Conservation (phyloP, 2,113 vertebrate species). For the Pedetes capensis region DNA sequence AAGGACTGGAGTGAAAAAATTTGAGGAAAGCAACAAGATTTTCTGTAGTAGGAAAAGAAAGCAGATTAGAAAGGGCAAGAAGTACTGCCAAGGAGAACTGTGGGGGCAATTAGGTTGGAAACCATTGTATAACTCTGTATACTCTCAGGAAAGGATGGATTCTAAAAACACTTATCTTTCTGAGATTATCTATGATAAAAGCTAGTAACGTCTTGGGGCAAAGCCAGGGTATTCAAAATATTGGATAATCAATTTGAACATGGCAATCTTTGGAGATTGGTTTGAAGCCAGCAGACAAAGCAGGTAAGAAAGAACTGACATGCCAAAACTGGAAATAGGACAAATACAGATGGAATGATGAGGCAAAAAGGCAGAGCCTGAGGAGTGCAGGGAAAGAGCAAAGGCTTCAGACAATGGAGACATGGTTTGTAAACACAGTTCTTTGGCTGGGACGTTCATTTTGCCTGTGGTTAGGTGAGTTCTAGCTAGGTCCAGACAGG, state of each 20-base stretch:
- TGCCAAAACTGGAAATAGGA: background rate
- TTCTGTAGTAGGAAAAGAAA: background rate
- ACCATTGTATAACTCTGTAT: background rate
- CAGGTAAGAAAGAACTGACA: background rate
- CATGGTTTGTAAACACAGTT: background rate
- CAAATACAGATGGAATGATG: constrained; percentile 24
- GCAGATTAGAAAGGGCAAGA: background rate
- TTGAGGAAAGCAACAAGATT: background rate
- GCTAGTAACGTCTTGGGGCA: background rate
- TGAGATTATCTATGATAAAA: background rate
- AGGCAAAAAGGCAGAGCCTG: background rate
- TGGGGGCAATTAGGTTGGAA: background rate
- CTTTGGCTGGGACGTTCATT: background rate
- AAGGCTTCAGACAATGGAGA: background rate
- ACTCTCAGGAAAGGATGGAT: background rate
- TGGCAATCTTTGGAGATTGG: background rate
- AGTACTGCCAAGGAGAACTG: background rate
- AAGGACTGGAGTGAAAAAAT: background rate
- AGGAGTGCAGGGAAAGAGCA: background rate
- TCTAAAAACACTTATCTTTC: background rate
- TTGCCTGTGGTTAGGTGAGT: background rate
- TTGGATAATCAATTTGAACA: constrained; percentile 2
- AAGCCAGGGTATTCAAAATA: background rate
- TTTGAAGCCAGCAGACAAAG: background rate
- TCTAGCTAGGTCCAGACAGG: background rate